Evolutionary conservation across 1,140 invertebrate species (phyloP), one percentile per base, ranked within the genome.

Genomic region (Lepidurus packardi): DNA sequence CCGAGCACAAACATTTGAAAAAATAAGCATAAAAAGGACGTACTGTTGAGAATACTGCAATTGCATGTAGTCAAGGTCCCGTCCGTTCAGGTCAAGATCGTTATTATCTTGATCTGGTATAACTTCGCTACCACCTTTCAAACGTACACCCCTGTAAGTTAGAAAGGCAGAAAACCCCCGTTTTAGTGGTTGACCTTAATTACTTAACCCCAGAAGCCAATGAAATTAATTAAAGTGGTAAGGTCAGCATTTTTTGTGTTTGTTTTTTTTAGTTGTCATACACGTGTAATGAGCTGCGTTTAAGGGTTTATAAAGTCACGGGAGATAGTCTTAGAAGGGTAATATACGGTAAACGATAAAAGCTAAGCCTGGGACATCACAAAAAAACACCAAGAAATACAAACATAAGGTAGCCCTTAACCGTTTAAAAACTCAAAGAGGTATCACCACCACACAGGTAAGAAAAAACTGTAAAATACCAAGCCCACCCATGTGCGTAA

Each of bases 51-150:
- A 65, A 65, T 65, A 65, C 53, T 65, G 53, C 53, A 13, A n/a
- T 16, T 65, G 53, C 21, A 65, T 13, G 13, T 65, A 65, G 53
- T 16, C 53, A 65, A 65, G 53, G 53, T 21, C 53, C 53, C 53
- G 53, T 65, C 53, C 53, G 21, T 16, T 65, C 16, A 65, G 53
- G 53, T 65, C 53, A 65, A 65, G 53, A 65, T 65, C 53, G 53
- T 65, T 65, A 65, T 65, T 65, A 65, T 65, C 53, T 16, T 65
- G 53, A 65, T 65, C 53, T 7, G 53, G 53, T 65, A 65, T 21
- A 13, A 65, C 53, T 65, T 65, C 53, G 53, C 53, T 65, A 65
- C 53, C 53, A 65, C 53, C 53, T 65, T 65, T 65, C 53, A 65
- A 65, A 65, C 53, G 53, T n/a, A 65, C 53, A 8, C 53, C 53